Base-by-base conservation (phyloP, 2,113 vertebrate genomes). In the Clupea harengus region DNA sequence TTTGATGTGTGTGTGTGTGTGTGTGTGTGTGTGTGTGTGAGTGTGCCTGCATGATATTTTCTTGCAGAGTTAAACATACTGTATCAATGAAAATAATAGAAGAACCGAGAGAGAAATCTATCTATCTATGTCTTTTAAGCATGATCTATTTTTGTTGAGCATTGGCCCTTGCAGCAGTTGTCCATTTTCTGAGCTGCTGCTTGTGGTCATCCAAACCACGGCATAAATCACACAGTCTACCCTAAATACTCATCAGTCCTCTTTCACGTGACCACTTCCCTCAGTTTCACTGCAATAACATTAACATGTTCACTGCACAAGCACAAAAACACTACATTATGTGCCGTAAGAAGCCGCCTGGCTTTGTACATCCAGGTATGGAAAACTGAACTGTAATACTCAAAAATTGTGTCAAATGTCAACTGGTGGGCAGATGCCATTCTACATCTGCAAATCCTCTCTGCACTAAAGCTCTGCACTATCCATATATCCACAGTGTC, bases 191-290 rank as follows among this genome's bases (percentile, higher is more conserved):
- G 32, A 78, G 72, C 13, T 28, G 15, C 72, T 78, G 72, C 72
- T 39, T 78, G 72, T 32, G 28, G 64, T 32, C 64, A 72, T 28
- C 64, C 32, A 32, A 32, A 11, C 22, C 64, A 72, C n/a, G 10
- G n/a, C 64, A 39, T 78, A 78, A 78, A 78, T 39, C n/a, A 7
- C 32, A 32, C 72, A 78, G 72, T 15, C 72, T 78, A 32, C 11
- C 54, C 78, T 22, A 2, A 11, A 78, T 78, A 44, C 32, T n/a
- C 39, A 49, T 86, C 18, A 18, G 60, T 85, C 84, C 49, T n/a
- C 44, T 13, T 60, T 81, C 8, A 80, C 81, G 7, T 39, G 28
- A 81, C 86, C 86, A 50, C 72, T 84, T 81, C 52, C 83, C 52
- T 17, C 39, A 81, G 82, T 47, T 64, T 47, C 22, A 80, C 32